Evolutionary conservation across 2,888 invertebrate genomes (phyloP).

Genomic region (Drosophila siamana): DNA sequence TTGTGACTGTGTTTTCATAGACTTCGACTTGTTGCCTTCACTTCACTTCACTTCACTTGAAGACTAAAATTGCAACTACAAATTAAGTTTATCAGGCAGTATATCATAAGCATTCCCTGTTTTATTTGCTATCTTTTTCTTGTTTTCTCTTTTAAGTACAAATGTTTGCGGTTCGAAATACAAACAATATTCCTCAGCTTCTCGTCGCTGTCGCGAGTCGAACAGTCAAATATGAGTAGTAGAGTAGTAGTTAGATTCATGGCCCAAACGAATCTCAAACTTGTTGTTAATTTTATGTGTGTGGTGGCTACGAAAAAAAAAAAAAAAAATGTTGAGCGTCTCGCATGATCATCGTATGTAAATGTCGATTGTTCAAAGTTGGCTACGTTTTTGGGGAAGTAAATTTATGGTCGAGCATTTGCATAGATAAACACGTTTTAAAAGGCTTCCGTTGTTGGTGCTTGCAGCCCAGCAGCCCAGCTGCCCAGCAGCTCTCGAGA

Average conservation of each 20-base stretch:
- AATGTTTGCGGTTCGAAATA: slow-evolving; percentile 46
- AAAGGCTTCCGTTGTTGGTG: slow-evolving; percentile 66
- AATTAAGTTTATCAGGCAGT: slow-evolving; percentile 50
- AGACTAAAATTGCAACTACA: slow-evolving; percentile 57
- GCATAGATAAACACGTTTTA: slow-evolving; percentile 49
- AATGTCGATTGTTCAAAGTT: slow-evolving; percentile 48
- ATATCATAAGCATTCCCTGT: slow-evolving; percentile 40
- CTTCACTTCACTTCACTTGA: slow-evolving; percentile 3
- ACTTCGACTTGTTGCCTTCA: slow-evolving; percentile 1
- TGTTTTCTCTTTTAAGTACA: slow-evolving; percentile 23
- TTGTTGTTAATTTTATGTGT: slow-evolving; percentile 59
- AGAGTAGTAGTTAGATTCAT: too few species aligned
- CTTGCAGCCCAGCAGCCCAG: too few species aligned
- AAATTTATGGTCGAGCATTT: slow-evolving; percentile 40
- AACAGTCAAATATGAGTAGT: slow-evolving; percentile 20
- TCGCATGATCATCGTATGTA: slow-evolving; percentile 54
- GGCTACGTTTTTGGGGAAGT: slow-evolving; percentile 27
- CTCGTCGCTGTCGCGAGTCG: neutral
- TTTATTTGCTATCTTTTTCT: slow-evolving; percentile 16
- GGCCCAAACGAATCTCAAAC: slow-evolving; percentile 67
- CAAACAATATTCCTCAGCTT: slow-evolving; percentile 48
- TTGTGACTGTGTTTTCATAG: neutral
- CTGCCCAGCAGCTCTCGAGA: too few species aligned
- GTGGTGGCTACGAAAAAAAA: slow-evolving; percentile 29
- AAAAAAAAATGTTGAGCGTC: slow-evolving; percentile 54